These are phyloP conservation scores for Astur gentilis DNA, from an alignment of 2,113 vertebrate species.

Conservation along the genomic window DNA sequence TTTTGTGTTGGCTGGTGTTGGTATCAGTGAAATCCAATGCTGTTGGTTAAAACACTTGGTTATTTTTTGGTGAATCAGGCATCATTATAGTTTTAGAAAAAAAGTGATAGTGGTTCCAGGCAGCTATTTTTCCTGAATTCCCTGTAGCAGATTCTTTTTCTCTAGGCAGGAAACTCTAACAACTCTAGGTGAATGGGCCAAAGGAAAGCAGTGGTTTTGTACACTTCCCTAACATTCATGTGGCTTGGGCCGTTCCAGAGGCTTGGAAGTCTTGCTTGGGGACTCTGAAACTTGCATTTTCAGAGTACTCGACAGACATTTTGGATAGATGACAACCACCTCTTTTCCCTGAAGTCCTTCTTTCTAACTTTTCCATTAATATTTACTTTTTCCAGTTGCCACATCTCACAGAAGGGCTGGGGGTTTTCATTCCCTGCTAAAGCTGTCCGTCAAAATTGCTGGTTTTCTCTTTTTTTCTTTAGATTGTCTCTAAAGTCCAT, in stretches of 20 bases:
- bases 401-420: background rate
- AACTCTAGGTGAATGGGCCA: conserved; percentile 50
- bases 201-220: conserved; percentile 57
- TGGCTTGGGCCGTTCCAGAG: conserved; percentile 14
- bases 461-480: background rate
- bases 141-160: conserved; percentile 53
- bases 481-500: background rate
- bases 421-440: background rate
- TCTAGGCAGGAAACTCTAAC: conserved; percentile 52
- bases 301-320: conserved; percentile 24
- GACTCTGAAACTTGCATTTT: conserved; percentile 49
- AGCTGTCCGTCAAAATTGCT: background rate
- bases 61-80: background rate
- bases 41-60: background rate
- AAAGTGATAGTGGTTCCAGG: conserved; percentile 8
- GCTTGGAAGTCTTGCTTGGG: conserved; percentile 36
- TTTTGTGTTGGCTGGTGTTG: background rate
- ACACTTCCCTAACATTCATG: conserved; percentile 59
- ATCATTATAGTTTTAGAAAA: conserved; percentile 7
- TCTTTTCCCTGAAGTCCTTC: conserved; percentile 33
- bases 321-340: conserved; percentile 19
- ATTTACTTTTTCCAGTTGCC: conserved; percentile 37
- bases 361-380: conserved; percentile 42
- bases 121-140: conserved; percentile 47
- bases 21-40: background rate